Conservation (phyloP, 2,888 invertebrate genomes). For the Sussaba pulchella region DNA sequence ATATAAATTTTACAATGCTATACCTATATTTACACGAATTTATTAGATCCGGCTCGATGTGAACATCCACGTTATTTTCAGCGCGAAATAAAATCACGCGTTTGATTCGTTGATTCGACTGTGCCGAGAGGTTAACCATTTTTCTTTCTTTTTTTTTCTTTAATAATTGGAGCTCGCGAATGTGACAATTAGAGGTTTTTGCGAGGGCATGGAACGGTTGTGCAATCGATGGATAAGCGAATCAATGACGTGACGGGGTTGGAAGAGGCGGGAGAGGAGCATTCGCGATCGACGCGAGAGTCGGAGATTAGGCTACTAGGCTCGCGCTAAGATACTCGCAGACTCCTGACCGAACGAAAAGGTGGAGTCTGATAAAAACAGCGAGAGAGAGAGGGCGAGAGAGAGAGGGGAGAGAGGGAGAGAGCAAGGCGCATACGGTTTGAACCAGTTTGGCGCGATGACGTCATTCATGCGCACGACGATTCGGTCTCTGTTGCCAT, state of each 20-base stretch:
- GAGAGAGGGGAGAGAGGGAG: slow-evolving; percentile 40
- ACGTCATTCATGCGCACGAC: slow-evolving; percentile 60
- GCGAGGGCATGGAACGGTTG: not conserved
- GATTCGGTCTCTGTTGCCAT: slow-evolving; percentile 1
- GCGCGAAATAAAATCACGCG: not conserved
- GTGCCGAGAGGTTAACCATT: not conserved
- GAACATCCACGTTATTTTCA: not conserved
- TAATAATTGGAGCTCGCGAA: too few relatives aligned
- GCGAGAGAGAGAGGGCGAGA: slow-evolving; percentile 41
- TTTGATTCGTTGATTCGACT: too few relatives aligned
- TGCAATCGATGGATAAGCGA: not conserved
- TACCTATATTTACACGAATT: slow-evolving; percentile 18
- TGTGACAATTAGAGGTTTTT: not conserved
- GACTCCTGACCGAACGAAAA: slow-evolving; percentile 42
- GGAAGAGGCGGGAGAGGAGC: slow-evolving; percentile 16
- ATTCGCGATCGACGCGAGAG: slow-evolving; percentile 39
- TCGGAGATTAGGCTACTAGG: not conserved
- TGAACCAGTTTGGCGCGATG: slow-evolving; percentile 66
- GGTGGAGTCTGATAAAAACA: too few relatives aligned
- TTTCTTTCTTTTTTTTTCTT: too few relatives aligned
- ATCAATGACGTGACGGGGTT: not conserved
- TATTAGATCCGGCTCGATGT: slow-evolving; percentile 6
- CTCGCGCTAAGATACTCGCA: slow-evolving; percentile 34
- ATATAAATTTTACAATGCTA: slow-evolving; percentile 15
- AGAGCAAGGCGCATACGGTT: slow-evolving; percentile 46